Conservation (phyloP, 2,113 vertebrate species). For the Gymnarchus niloticus region DNA sequence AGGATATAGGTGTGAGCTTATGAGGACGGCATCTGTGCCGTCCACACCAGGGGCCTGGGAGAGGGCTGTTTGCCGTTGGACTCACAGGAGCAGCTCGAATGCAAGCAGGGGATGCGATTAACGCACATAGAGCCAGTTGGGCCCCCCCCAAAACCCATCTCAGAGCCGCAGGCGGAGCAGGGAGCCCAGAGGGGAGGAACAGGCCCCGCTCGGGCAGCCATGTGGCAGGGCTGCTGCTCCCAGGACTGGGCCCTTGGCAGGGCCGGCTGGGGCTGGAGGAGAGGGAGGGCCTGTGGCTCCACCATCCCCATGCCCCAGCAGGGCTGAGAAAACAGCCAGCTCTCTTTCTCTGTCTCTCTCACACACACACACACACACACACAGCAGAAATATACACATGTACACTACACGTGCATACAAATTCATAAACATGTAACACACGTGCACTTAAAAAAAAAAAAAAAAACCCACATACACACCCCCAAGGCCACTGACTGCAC, state of each 20-base stretch:
- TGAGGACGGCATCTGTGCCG: too few relatives aligned
- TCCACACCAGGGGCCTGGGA: neutral
- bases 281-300: slow-evolving; percentile 58
- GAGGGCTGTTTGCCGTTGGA: slow-evolving; percentile 48
- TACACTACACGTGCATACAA: slow-evolving; percentile 32
- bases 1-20: neutral
- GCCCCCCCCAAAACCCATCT: slow-evolving; percentile 47
- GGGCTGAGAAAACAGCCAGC: slow-evolving; percentile 51
- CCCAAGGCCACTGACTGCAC: neutral
- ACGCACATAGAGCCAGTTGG: slow-evolving; percentile 67
- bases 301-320: slow-evolving; percentile 58
- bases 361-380: slow-evolving; percentile 32
- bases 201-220: slow-evolving; percentile 45
- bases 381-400: slow-evolving; percentile 22
- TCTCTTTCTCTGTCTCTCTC: slow-evolving; percentile 32
- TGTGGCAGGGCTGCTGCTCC: slow-evolving; percentile 52
- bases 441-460: neutral
- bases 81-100: slow-evolving; percentile 62
- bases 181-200: slow-evolving; percentile 44
- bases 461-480: neutral
- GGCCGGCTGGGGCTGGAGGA: slow-evolving; percentile 41
- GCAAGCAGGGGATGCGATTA: slow-evolving; percentile 70
- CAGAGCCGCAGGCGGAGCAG: slow-evolving; percentile 56
- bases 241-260: slow-evolving; percentile 49
- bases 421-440: slow-evolving; percentile 28